Evolutionary conservation across 1,140 invertebrate genomes (phyloP).

Genomic region (Lysiphlebus fabarum): DNA sequence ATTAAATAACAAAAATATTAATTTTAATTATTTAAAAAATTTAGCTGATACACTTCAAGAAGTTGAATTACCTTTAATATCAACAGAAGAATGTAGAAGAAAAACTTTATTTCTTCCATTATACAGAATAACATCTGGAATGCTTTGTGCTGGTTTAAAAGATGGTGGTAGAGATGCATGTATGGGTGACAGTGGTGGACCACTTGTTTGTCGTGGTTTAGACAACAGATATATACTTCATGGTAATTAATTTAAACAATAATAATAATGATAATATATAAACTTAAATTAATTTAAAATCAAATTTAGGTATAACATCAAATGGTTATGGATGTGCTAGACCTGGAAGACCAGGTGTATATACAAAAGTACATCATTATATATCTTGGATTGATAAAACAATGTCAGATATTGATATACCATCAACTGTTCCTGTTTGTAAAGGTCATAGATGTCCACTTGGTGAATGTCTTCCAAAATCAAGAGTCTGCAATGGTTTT

Average conservation of each 20-base stretch:
- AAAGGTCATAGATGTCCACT: constrained; percentile 71
- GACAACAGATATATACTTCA: constrained; percentile 48
- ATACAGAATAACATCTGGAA: constrained; percentile 65
- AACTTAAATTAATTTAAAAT: constrained; percentile 4
- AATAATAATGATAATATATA: too few species aligned
- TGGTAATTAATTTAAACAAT: constrained; percentile 33
- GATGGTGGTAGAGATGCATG: constrained; percentile 65
- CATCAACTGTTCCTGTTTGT: constrained; percentile 49
- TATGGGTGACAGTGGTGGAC: constrained; percentile 66
- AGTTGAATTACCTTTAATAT: constrained; percentile 79
- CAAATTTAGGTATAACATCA: constrained; percentile 73
- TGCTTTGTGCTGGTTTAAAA: constrained; percentile 66
- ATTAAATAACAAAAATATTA: too few species aligned
- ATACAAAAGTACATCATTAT: constrained; percentile 81
- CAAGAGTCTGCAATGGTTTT: constrained; percentile 71
- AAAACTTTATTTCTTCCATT: constrained; percentile 73
- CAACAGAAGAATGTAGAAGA: constrained; percentile 75
- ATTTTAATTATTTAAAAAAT: constrained; percentile 2
- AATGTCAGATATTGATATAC: constrained; percentile 48
- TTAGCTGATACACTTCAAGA: constrained; percentile 83
- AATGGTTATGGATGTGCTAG: constrained; percentile 86
- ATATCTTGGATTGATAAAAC: constrained; percentile 71
- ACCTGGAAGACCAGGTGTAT: constrained; percentile 80
- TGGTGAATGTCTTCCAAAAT: constrained; percentile 70
- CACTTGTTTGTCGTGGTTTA: constrained; percentile 59